Conservation (phyloP, 1,140 invertebrate genomes). For the Mycetomoellerius zeteki region DNA sequence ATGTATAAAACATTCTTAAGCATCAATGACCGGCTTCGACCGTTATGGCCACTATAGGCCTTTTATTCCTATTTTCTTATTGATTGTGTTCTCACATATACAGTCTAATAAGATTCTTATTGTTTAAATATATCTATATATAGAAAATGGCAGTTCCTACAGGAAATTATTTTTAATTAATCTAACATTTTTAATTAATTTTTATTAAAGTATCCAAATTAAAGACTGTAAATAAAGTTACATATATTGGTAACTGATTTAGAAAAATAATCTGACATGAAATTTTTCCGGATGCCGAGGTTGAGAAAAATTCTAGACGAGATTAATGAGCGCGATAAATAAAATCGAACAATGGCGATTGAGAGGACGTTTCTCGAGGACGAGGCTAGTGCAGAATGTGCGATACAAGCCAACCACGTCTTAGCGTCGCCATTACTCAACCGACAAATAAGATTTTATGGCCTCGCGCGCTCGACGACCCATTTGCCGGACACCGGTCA, state of each 20-base stretch:
- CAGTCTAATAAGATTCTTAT: too few species aligned
- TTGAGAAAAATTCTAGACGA: background rate
- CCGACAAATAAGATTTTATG: constrained; percentile 61
- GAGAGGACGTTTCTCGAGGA: constrained; percentile 2
- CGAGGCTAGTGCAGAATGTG: constrained; percentile 26
- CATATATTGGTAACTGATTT: background rate
- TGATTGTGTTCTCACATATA: too few species aligned
- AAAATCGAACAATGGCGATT: constrained; percentile 48
- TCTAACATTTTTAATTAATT: background rate
- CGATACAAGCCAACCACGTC: constrained; percentile 19
- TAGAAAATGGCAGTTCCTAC: too few species aligned
- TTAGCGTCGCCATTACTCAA: constrained; percentile 47
- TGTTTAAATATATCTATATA: too few species aligned
- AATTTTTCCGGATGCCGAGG: background rate
- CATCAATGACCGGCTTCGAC: too few species aligned
- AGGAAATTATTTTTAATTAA: background rate
- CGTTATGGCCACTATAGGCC: too few species aligned
- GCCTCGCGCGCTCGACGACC: constrained; percentile 20
- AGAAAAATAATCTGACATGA: background rate
- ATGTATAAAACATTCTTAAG: too few species aligned
- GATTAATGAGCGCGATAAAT: constrained; percentile 52
- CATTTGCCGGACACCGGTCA: constrained; percentile 35
- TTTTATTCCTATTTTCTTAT: too few species aligned
- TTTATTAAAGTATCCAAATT: background rate
- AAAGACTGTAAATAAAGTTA: background rate